Evolutionary conservation across 2,888 invertebrate species (phyloP).

Genomic region (Zonitis immaculata): DNA sequence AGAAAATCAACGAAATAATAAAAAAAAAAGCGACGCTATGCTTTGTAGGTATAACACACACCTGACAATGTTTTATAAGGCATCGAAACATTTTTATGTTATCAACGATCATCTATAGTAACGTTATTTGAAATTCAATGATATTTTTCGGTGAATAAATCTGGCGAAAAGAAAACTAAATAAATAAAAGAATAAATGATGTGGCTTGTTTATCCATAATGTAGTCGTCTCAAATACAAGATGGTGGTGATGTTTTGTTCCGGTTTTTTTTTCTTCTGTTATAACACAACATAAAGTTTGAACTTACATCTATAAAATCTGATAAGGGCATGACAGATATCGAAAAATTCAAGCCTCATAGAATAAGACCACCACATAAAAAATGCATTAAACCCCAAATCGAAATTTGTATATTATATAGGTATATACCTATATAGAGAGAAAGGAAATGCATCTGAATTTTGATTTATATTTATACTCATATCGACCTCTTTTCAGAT

Average conservation of each 20-base stretch:
- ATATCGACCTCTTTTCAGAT: neutral
- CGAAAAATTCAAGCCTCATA: conserved; percentile 22
- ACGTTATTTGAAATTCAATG: neutral
- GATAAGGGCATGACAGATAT: conserved; percentile 24
- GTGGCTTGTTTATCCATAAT: conserved; percentile 9
- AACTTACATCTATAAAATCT: conserved; percentile 19
- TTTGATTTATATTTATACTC: conserved; percentile 14
- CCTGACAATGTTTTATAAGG: conserved; percentile 14
- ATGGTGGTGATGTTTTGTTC: conserved; percentile 4
- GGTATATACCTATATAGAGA: too few species aligned
- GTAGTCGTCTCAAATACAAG: conserved; percentile 6
- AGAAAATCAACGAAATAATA: too few species aligned
- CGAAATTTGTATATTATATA: conserved; percentile 19
- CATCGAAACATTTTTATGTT: too few species aligned
- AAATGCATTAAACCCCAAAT: conserved; percentile 20
- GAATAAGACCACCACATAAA: conserved; percentile 23
- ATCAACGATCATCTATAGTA: too few species aligned
- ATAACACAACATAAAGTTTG: conserved; percentile 10
- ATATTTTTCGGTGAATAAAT: conserved; percentile 10
- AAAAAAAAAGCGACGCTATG: too few species aligned
- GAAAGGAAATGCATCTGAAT: conserved; percentile 8
- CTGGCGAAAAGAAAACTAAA: conserved; percentile 1
- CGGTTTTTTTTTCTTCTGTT: conserved; percentile 5
- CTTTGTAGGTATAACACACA: conserved; percentile 8
- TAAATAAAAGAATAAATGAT: neutral